Evolutionary conservation across 2,888 invertebrate species (phyloP).

Genomic region (Leucophora obtusa): DNA sequence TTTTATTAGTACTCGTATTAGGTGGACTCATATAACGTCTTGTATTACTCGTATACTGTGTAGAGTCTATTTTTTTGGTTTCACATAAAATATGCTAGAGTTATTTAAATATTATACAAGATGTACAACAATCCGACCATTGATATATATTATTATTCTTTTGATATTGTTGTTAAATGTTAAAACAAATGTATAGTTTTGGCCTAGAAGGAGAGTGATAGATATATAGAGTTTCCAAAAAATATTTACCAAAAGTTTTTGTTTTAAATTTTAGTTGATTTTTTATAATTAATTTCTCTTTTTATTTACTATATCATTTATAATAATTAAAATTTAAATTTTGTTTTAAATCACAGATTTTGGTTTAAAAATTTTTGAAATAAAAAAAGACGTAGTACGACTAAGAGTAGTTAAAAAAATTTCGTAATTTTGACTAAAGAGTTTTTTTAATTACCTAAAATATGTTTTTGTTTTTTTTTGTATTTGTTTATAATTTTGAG

Average conservation of each 20-base stretch:
- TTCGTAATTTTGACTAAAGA: slow-evolving; percentile 74
- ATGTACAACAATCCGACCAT: not conserved
- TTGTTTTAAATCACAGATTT: slow-evolving; percentile 79
- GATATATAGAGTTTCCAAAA: slow-evolving; percentile 31
- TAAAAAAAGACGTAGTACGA: slow-evolving; percentile 71
- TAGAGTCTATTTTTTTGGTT: too few relatives aligned
- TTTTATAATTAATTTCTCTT: slow-evolving; percentile 41
- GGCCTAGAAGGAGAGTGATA: slow-evolving; percentile 41
- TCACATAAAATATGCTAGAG: too few relatives aligned
- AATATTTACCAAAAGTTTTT: slow-evolving; percentile 54
- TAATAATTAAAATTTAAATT: slow-evolving; percentile 73
- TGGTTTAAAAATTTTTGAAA: slow-evolving; percentile 74
- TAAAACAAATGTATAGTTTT: slow-evolving; percentile 63
- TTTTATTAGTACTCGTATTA: too few relatives aligned
- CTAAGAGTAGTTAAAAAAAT: slow-evolving; percentile 71
- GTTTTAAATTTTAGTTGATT: slow-evolving; percentile 34
- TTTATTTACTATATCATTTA: slow-evolving; percentile 57
- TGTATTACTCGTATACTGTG: too few relatives aligned
- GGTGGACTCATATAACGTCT: too few relatives aligned
- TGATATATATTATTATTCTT: slow-evolving; percentile 26
- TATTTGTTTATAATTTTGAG: slow-evolving; percentile 71
- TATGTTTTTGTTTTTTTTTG: slow-evolving; percentile 61
- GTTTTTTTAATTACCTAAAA: slow-evolving; percentile 73
- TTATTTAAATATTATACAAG: too few relatives aligned
- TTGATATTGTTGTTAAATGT: slow-evolving; percentile 48